These are phyloP conservation scores for Myotis yumanensis DNA, from an alignment of 2,113 vertebrate genomes.

Conservation along the genomic window DNA sequence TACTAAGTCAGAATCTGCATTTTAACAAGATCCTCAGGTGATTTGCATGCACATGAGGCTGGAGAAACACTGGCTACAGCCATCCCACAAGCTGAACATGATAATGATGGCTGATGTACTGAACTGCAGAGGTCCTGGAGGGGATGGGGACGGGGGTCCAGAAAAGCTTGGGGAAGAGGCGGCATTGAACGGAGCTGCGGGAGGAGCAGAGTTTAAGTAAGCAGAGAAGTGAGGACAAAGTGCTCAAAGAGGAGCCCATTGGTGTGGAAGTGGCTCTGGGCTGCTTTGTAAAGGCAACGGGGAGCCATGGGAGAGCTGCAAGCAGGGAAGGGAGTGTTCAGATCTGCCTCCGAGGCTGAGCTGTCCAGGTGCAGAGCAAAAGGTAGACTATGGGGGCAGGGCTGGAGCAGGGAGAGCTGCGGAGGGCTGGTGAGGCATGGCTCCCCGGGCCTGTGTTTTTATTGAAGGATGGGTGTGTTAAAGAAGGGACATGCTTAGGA, in stretches of 20 bases:
- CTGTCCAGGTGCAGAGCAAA: neutral
- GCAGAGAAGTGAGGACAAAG: neutral
- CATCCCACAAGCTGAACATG: neutral
- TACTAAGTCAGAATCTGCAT: neutral
- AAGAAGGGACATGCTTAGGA: neutral
- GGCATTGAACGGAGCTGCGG: neutral
- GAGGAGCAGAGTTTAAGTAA: neutral
- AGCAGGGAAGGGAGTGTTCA: neutral
- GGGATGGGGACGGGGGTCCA: neutral
- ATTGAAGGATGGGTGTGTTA: neutral
- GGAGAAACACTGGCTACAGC: neutral
- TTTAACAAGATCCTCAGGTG: neutral
- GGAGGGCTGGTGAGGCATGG: accelerated
- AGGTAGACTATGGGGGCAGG: neutral
- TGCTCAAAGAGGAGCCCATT: neutral
- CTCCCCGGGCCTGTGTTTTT: neutral
- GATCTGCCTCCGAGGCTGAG: neutral
- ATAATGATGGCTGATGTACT: neutral
- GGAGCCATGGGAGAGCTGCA: neutral
- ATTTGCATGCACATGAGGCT: neutral
- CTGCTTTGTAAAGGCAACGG: neutral
- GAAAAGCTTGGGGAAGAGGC: neutral
- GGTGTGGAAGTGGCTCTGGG: neutral
- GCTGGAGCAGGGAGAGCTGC: no score
- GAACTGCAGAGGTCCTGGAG: neutral